Conservation (phyloP, 2,113 vertebrate species). For the Terrapene triunguis region DNA sequence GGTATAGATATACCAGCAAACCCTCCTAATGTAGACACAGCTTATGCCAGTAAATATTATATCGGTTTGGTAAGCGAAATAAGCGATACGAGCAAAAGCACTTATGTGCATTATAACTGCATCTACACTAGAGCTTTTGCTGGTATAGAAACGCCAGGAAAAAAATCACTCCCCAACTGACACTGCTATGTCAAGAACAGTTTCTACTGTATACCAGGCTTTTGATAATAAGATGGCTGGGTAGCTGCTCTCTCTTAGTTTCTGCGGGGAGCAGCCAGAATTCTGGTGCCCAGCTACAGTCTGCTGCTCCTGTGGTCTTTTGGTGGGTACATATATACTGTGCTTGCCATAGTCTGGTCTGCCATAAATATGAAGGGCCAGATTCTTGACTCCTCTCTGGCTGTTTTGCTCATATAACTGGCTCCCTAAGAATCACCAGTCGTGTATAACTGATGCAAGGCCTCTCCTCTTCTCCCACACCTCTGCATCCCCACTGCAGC, state of each 20-base stretch:
- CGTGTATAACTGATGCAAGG: not conserved
- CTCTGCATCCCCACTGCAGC: not conserved
- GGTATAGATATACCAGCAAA: not conserved
- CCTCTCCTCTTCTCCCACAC: not conserved
- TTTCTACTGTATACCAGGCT: not conserved
- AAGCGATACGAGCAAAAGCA: not conserved
- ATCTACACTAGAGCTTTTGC: no score
- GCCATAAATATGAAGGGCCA: not conserved
- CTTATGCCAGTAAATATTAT: not conserved
- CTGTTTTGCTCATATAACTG: not conserved
- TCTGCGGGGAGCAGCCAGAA: not conserved
- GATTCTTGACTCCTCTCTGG: not conserved
- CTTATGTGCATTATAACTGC: not conserved
- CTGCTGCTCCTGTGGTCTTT: not conserved
- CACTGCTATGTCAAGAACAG: not conserved
- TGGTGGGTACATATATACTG: not conserved
- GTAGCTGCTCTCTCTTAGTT: not conserved
- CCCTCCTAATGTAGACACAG: not conserved
- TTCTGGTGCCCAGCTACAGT: not conserved
- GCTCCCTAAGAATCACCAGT: not conserved
- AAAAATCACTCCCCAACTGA: not conserved
- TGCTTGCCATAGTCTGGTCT: not conserved
- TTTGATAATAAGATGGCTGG: not conserved
- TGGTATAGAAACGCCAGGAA: not conserved
- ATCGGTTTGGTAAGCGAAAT: not conserved